These are phyloP conservation scores for Thyatira batis DNA, from an alignment of 2,888 invertebrate species.

Conservation along the genomic window DNA sequence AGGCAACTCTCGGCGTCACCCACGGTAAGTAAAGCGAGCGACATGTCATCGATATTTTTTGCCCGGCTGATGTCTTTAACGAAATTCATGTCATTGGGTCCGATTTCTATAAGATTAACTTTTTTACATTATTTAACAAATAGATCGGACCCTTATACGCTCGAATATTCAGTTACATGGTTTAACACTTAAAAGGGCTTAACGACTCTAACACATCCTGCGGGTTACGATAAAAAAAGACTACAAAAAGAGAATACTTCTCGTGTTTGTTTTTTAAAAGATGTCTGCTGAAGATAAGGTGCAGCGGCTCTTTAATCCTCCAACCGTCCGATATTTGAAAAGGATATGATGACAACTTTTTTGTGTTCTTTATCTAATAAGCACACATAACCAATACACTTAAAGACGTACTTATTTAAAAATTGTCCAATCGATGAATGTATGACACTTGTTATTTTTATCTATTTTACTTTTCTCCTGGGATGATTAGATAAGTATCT, in stretches of 20 bases:
- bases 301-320: constrained; percentile 80
- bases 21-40: constrained; percentile 61
- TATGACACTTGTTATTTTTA: constrained; percentile 18
- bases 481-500: not conserved
- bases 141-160: constrained; percentile 79
- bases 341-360: constrained; percentile 81
- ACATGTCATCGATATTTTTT: constrained; percentile 78
- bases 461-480: not conserved
- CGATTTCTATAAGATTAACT: constrained; percentile 80
- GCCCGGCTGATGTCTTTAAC: constrained; percentile 76
- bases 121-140: constrained; percentile 81
- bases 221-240: constrained; percentile 81
- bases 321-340: constrained; percentile 80
- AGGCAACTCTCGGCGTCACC: constrained; percentile 57
- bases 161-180: constrained; percentile 82
- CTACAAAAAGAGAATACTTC: constrained; percentile 77
- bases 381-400: constrained; percentile 68
- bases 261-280: constrained; percentile 82
- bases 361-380: constrained; percentile 76
- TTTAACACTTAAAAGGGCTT: constrained; percentile 83
- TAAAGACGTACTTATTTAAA: constrained; percentile 42
- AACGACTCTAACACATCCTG: constrained; percentile 83
- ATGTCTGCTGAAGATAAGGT: constrained; percentile 80
- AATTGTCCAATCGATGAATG: constrained; percentile 37
- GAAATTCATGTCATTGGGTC: constrained; percentile 80